Percentiles rank a stretch among this genome's conserved stretches.
phyloP scores from a whole-genome alignment of 2,888 invertebrate genomes.

The Yponomeuta plumbellus region DNA sequence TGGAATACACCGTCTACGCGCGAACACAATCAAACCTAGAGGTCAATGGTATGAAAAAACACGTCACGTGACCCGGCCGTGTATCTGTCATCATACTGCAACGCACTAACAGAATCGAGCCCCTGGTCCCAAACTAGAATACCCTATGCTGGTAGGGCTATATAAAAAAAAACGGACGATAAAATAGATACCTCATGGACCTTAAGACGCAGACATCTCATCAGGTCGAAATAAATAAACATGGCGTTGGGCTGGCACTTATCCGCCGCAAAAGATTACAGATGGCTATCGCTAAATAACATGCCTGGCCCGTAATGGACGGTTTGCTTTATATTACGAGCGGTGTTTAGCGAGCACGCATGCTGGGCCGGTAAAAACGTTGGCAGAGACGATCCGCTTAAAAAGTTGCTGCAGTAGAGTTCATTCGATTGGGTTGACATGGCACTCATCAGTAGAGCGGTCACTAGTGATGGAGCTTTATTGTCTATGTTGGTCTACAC shows the following conservation, averaged over 20 bases:
- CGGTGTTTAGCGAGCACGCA: slow-evolving; percentile 21
- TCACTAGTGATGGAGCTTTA: neutral
- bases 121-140: no score
- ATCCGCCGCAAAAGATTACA: slow-evolving; percentile 21
- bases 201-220: slow-evolving; percentile 16
- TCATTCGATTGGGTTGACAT: no score
- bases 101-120: no score
- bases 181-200: neutral
- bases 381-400: neutral
- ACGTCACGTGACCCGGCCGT: no score
- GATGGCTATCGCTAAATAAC: slow-evolving; percentile 21
- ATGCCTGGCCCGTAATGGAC: slow-evolving; percentile 19
- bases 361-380: slow-evolving; percentile 10
- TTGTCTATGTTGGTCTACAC: neutral
- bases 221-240: slow-evolving; percentile 23
- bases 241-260: slow-evolving; percentile 18
- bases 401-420: neutral
- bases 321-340: slow-evolving; percentile 20
- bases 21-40: no score
- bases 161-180: neutral
- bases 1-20: no score
- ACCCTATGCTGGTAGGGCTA: no score
- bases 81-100: no score
- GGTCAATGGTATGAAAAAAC: no score
- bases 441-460: no score